Base-by-base conservation (phyloP, 2,888 invertebrate species). In the Notocelia uddmanniana region DNA sequence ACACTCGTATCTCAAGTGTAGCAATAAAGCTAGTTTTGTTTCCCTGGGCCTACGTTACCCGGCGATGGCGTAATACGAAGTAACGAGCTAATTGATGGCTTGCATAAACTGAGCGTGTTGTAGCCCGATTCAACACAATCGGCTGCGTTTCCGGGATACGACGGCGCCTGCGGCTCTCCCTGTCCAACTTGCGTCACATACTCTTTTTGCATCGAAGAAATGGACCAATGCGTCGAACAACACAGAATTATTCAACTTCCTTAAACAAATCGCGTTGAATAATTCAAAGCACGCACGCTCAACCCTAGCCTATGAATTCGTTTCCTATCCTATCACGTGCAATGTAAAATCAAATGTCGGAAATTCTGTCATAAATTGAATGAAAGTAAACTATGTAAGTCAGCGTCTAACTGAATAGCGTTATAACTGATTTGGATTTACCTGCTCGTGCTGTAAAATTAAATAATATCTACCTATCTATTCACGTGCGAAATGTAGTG, bases 71-170 rank as follows among this genome's bases (percentile, higher is more conserved):
- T 89, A 91, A 92, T 79, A 88, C 88, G 89, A 89, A 84, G 86
- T 85, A 84, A 85, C 87, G 76, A 81, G 83, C 88, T 92, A 92
- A 91, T 92, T 89, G 87, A 91, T 91, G 85, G 85, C 88, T 92
- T 92, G 90, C 92, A 88, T 91, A 92, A 92, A 90, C 76, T 81
- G 77, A 80, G 82, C 83, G 82, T 84, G 83, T 81, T 83, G 81
- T 79, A 77, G 77, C 77, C 80, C 77, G 83, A 85, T 86, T 82
- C 81, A 81, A 85, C 80, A 87, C 84, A 87, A 87, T 85, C 83
- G 75, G 74, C 68, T 72, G 76, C 45, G 80, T 89, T 92, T 92
- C 92, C 92, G 85, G 90, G 89, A 89, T n/a, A 45, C 45, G 89
- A 82, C 78, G 57, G 68, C 74, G 69, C 71, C 76, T 71, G 78